Percentiles rank a stretch among this genome's conserved stretches.
These are phyloP conservation scores for Synanthedon tipuliformis DNA, from an alignment of 2,888 invertebrate genomes.

Conservation along the genomic window DNA sequence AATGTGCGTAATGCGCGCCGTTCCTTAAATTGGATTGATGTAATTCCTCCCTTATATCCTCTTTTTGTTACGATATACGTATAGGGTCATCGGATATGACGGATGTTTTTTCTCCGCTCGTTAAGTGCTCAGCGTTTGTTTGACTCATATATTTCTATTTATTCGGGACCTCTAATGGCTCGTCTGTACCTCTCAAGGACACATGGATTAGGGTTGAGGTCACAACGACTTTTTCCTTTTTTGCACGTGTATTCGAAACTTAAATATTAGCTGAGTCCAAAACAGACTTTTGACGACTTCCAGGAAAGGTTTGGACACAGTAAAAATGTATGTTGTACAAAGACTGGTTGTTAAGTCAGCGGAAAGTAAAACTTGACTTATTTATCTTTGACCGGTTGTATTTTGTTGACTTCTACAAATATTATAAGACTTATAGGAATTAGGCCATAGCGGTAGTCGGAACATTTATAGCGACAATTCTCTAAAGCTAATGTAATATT, in stretches of 20 bases:
- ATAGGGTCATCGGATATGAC: conserved; percentile 32
- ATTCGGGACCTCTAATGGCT: neutral
- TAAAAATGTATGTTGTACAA: too few relatives aligned
- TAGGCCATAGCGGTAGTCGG: too few relatives aligned
- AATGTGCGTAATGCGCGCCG: conserved; percentile 48
- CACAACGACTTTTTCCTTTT: neutral
- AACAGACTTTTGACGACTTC: too few relatives aligned
- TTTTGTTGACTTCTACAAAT: too few relatives aligned
- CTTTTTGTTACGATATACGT: conserved; percentile 20
- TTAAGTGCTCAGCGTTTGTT: conserved; percentile 13
- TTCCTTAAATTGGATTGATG: conserved; percentile 63
- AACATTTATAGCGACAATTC: too few relatives aligned
- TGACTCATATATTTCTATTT: neutral
- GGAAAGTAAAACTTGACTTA: too few relatives aligned
- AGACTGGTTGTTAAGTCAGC: too few relatives aligned
- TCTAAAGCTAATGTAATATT: too few relatives aligned
- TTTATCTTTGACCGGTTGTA: too few relatives aligned
- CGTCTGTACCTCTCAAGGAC: neutral
- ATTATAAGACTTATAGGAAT: too few relatives aligned
- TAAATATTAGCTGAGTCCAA: too few relatives aligned
- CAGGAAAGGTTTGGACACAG: too few relatives aligned
- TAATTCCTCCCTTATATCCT: conserved; percentile 42
- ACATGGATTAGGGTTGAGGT: neutral
- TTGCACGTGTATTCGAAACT: neutral
- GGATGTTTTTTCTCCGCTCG: conserved; percentile 21